These are phyloP conservation scores for Sciaenops ocellatus DNA, from an alignment of 2,797 vertebrate species.

Conservation along the genomic window DNA sequence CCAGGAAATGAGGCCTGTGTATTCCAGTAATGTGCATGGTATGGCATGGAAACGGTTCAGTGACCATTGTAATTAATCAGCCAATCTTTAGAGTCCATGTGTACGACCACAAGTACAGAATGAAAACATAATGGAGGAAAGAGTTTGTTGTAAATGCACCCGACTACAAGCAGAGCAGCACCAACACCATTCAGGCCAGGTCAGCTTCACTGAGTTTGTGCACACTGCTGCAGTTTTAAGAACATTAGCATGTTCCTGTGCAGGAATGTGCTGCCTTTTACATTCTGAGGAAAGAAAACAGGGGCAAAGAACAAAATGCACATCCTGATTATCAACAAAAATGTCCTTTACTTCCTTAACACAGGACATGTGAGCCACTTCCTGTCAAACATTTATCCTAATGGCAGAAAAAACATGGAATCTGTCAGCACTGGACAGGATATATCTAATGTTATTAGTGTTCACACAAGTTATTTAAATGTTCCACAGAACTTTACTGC, in stretches of 20 bases:
- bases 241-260: background rate
- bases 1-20: conserved; percentile 35
- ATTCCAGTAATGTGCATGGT: background rate
- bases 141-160: too few relatives aligned
- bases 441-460: too few relatives aligned
- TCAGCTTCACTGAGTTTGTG: conserved; percentile 1
- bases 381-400: conserved; percentile 17
- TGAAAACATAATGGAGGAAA: background rate
- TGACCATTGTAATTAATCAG: background rate
- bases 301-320: conserved; percentile 22
- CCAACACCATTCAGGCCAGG: too few relatives aligned
- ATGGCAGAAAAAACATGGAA: background rate
- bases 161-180: too few relatives aligned
- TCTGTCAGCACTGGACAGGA: background rate
- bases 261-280: conserved; percentile 59
- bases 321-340: conserved; percentile 51
- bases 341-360: conserved; percentile 37
- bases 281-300: conserved; percentile 45
- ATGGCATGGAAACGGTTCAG: background rate
- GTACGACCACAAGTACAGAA: background rate
- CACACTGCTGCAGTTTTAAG: conserved; percentile 30
- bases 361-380: conserved; percentile 1
- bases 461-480: background rate
- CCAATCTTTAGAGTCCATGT: background rate
- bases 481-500: background rate